These are phyloP conservation scores for Lepeophtheirus salmonis DNA, from an alignment of 1,140 invertebrate species.

Conservation along the genomic window DNA sequence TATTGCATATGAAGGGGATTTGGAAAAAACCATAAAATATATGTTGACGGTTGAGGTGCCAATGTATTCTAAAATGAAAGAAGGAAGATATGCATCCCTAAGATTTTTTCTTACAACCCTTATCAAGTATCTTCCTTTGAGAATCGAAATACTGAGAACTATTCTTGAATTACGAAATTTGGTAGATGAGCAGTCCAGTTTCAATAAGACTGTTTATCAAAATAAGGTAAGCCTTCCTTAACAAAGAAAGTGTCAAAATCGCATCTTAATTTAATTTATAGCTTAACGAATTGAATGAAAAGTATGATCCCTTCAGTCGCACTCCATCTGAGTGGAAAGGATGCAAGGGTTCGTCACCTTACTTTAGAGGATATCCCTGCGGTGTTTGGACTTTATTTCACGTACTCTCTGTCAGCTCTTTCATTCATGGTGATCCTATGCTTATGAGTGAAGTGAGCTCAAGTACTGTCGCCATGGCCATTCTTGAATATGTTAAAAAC, in stretches of 20 bases:
- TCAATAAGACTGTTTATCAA: not conserved
- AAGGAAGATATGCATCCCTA: conserved; percentile 46
- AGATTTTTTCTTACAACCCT: conserved; percentile 48
- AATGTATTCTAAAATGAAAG: conserved; percentile 41
- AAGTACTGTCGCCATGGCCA: conserved; percentile 46
- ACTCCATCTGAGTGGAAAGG: conserved; percentile 40
- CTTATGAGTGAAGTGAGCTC: conserved; percentile 29
- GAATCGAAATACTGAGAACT: not conserved
- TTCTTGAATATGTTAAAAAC: conserved; percentile 68
- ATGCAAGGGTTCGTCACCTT: conserved; percentile 53
- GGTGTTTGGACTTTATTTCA: conserved; percentile 89
- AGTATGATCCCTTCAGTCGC: not conserved
- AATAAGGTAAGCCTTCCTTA: not conserved
- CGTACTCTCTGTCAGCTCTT: conserved; percentile 58
- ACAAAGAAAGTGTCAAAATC: no score
- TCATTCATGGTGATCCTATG: conserved; percentile 32
- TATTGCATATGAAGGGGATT: conserved; percentile 54
- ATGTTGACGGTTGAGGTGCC: conserved; percentile 59
- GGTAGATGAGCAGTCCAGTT: not conserved
- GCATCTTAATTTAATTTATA: not conserved
- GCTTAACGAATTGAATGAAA: not conserved
- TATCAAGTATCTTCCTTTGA: conserved; percentile 44
- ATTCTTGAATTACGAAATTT: not conserved
- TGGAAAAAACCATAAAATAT: conserved; percentile 61
- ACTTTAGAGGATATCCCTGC: conserved; percentile 71